phyloP scores from a whole-genome alignment of 2,113 vertebrate genomes.

The Lates calcarifer region DNA sequence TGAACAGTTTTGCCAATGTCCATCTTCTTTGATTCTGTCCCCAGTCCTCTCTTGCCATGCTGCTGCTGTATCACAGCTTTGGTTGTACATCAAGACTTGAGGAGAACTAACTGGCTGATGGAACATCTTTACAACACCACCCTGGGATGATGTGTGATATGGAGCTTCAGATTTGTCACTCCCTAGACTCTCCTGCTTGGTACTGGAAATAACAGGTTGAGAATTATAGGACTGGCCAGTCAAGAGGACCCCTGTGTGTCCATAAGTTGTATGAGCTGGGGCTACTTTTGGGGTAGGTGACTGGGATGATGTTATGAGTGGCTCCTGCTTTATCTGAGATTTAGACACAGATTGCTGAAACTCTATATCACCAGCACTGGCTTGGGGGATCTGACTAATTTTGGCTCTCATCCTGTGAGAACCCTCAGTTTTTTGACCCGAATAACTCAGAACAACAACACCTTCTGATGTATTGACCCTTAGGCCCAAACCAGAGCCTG shows the following conservation, averaged over 20 bases:
- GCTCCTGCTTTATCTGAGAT: slow-evolving; percentile 94
- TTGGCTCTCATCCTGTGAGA: slow-evolving; percentile 96
- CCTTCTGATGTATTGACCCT: slow-evolving; percentile 97
- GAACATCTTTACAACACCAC: slow-evolving; percentile 89
- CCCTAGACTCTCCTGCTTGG: slow-evolving; percentile 87
- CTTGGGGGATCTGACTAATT: slow-evolving; percentile 97
- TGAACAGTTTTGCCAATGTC: slow-evolving; percentile 90
- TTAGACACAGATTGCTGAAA: slow-evolving; percentile 97
- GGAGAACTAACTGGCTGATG: slow-evolving; percentile 88
- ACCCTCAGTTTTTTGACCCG: slow-evolving; percentile 96
- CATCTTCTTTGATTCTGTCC: slow-evolving; percentile 88
- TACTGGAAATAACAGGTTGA: slow-evolving; percentile 91
- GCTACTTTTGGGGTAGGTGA: slow-evolving; percentile 87
- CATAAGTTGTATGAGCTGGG: slow-evolving; percentile 83
- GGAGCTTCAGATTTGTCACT: slow-evolving; percentile 89
- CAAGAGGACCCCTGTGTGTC: slow-evolving; percentile 89
- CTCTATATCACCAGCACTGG: slow-evolving; percentile 95
- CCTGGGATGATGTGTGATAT: slow-evolving; percentile 88
- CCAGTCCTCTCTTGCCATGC: slow-evolving; percentile 89
- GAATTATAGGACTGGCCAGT: slow-evolving; percentile 87
- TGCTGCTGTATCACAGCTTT: slow-evolving; percentile 88
- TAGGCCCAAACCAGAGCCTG: slow-evolving; percentile 88
- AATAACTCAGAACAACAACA: slow-evolving; percentile 96
- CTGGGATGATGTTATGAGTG: slow-evolving; percentile 85
- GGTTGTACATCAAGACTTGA: slow-evolving; percentile 93